Conservation (phyloP, 64 coral and sea anemone genomes). For the Montipora foliosa region DNA sequence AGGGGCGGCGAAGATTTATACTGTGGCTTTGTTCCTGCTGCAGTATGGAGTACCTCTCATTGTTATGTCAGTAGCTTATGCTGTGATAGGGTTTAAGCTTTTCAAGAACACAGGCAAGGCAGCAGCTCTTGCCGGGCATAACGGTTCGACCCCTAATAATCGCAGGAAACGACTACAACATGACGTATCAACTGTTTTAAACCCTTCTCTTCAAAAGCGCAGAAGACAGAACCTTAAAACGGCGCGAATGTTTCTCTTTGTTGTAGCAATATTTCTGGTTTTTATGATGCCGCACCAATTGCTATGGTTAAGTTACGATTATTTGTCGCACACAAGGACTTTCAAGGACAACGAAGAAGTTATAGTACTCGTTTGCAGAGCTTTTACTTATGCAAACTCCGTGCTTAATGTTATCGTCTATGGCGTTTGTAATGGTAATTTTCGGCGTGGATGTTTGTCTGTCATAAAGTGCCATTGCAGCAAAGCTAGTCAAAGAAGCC, state of each 20-base stretch:
- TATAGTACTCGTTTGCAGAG: constrained; percentile 70
- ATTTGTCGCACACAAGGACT: constrained; percentile 13
- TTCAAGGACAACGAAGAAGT: constrained; percentile 42
- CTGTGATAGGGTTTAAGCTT: constrained; percentile 65
- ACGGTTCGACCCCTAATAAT: not conserved
- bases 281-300: constrained; percentile 96
- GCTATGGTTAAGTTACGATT: constrained; percentile 80
- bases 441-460: constrained; percentile 62
- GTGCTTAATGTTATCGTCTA: constrained; percentile 81
- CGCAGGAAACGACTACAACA: not conserved
- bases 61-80: constrained; percentile 72
- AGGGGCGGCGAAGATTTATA: constrained; percentile 63
- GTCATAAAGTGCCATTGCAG: constrained; percentile 74
- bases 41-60: constrained; percentile 85
- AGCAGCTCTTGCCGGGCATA: constrained; percentile 10
- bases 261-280: constrained; percentile 86
- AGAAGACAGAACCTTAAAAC: constrained; percentile 81
- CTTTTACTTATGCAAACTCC: constrained; percentile 90
- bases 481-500: constrained; percentile 28
- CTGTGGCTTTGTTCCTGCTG: constrained; percentile 72
- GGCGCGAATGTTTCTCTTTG: constrained; percentile 86
- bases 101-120: constrained; percentile 76
- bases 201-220: constrained; percentile 61
- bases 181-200: not conserved
- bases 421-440: constrained; percentile 79